These are phyloP conservation scores for Microplitis manilae DNA, from an alignment of 2,888 invertebrate species.

Conservation along the genomic window DNA sequence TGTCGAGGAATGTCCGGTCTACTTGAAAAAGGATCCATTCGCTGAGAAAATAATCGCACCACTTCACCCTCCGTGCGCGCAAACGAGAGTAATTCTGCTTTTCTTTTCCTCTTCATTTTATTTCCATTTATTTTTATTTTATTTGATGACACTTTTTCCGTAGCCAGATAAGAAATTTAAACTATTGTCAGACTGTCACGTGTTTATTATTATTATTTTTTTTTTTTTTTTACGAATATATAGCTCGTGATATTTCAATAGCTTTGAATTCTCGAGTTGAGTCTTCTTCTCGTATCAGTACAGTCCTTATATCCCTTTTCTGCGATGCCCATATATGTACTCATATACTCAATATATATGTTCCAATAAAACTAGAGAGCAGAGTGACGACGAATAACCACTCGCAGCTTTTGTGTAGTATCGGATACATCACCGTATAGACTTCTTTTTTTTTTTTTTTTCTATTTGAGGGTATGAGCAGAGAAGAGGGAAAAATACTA, in stretches of 20 bases:
- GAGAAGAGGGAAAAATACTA: constrained; percentile 48
- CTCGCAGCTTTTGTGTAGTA: constrained; percentile 69
- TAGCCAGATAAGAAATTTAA: not conserved
- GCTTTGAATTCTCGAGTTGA: constrained; percentile 32
- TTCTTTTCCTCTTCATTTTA: not conserved
- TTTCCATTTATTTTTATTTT: not conserved
- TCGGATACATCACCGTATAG: constrained; percentile 60
- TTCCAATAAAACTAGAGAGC: constrained; percentile 70
- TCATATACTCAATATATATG: constrained; percentile 23
- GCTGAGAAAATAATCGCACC: constrained; percentile 26
- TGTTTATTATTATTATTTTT: constrained; percentile 2
- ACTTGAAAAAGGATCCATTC: constrained; percentile 28
- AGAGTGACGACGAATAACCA: constrained; percentile 53
- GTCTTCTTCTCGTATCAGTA: constrained; percentile 6
- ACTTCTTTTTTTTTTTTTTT: not conserved
- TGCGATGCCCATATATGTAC: constrained; percentile 64
- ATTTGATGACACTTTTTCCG: not conserved
- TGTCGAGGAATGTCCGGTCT: constrained; percentile 27
- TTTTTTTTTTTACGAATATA: constrained; percentile 10
- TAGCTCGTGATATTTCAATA: constrained; percentile 21
- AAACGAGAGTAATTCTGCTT: constrained; percentile 19
- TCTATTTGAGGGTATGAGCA: constrained; percentile 23
- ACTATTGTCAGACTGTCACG: constrained; percentile 66
- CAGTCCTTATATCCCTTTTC: constrained; percentile 20
- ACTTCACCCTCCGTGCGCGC: constrained; percentile 21